Conservation (phyloP, 1,140 invertebrate genomes). For the Subanguina moxae region DNA sequence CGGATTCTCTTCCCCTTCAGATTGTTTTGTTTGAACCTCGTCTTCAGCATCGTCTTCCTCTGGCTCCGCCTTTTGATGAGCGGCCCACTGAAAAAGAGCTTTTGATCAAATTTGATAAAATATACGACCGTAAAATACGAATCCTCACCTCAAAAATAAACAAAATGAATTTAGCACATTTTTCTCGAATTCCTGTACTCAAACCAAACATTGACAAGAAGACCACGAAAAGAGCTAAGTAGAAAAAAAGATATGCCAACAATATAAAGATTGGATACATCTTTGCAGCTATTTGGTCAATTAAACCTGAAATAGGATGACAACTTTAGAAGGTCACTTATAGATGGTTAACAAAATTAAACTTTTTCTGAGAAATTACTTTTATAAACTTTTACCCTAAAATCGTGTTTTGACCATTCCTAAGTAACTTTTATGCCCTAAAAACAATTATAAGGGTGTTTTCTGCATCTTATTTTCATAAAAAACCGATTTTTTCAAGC, state of each 20-base stretch:
- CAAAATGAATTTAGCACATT: background rate
- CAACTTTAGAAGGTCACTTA: no score
- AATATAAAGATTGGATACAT: background rate
- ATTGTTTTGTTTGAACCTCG: background rate
- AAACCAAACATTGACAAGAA: background rate
- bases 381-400: no score
- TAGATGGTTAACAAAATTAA: no score
- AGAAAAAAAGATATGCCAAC: background rate
- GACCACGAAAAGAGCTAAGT: background rate
- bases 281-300: no score
- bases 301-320: no score
- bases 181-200: background rate
- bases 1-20: background rate
- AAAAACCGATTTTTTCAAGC: no score
- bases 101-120: background rate
- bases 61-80: background rate
- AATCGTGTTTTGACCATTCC: no score
- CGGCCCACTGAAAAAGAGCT: background rate
- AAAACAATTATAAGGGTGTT: no score
- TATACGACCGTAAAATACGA: background rate
- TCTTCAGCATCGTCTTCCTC: background rate
- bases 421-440: no score
- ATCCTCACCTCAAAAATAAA: background rate
- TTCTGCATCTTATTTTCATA: no score
- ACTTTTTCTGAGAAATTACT: no score